A percentile compares a stretch with the other conserved stretches of the same genome.
Evolutionary conservation across 2,888 invertebrate genomes (phyloP).

Genomic region (Erynnis tages): DNA sequence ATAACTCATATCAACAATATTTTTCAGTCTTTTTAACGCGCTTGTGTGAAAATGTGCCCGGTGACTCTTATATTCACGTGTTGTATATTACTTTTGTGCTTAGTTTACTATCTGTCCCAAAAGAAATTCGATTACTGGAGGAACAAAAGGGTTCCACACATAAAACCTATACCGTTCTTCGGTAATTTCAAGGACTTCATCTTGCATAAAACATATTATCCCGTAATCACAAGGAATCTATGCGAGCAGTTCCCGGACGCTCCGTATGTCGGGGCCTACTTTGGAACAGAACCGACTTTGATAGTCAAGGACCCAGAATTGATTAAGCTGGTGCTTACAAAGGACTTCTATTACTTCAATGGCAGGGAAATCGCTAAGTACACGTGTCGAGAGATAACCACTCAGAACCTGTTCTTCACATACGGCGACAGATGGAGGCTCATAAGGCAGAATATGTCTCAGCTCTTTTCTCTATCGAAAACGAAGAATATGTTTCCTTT

Average conservation of each 20-base stretch:
- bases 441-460: conserved; percentile 56
- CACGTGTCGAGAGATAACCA: conserved; percentile 45
- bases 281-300: conserved; percentile 56
- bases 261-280: conserved; percentile 58
- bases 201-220: conserved; percentile 42
- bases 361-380: conserved; percentile 51
- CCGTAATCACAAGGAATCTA: conserved; percentile 42
- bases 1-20: too few species aligned
- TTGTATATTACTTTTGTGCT: conserved; percentile 2
- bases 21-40: too few species aligned
- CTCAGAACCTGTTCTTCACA: conserved; percentile 49
- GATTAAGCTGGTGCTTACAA: conserved; percentile 52
- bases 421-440: conserved; percentile 61
- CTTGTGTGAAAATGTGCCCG: neutral
- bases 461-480: conserved; percentile 58
- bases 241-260: conserved; percentile 49
- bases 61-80: neutral
- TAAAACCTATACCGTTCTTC: conserved; percentile 46
- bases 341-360: conserved; percentile 62
- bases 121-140: conserved; percentile 47
- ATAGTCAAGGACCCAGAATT: conserved; percentile 55
- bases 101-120: conserved; percentile 16
- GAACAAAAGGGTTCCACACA: conserved; percentile 46
- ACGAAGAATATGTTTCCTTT: conserved; percentile 65
- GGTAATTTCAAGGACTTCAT: conserved; percentile 56